Base-by-base conservation (phyloP, 1,140 invertebrate species). In the Pomacea maculata region DNA sequence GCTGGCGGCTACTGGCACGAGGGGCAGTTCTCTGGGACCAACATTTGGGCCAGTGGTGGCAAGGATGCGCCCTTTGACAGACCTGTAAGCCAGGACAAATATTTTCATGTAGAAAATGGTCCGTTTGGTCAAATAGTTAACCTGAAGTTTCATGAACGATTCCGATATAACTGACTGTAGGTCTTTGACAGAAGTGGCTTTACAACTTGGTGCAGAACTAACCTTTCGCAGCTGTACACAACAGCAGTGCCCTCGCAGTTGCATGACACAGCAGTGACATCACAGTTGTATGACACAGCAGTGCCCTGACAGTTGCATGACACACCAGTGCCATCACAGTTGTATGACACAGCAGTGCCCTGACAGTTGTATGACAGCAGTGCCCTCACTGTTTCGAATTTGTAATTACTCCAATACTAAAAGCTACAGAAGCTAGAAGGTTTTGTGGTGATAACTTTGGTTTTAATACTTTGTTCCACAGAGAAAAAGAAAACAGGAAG, bases 21-120 rank as follows among this genome's bases (percentile, higher is more conserved):
- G 54, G 80, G 81, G 19, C 75, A 80, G 54, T 81, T 83, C n/a
- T 14, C 17, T 17, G 84, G 84, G 15, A 45, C 73, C 77, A 83
- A 83, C 72, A 80, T 83, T 29, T 85, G 84, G 84, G 61, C 79
- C 15, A 75, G 21, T 74, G 83, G 83, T 14, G 81, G 79, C 17
- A 80, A 79, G 34, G 83, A 85, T 34, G 84, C 84, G 8, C 84
- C 84, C 17, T 85, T 83, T 61, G 82, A 85, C 74, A 64, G 83
- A 80, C 80, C 77, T 1, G 84, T 85, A 78, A 82, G 82, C 68
- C 34, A 55, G 17, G 45, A 55, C 11, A 25, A 25, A 55, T 52
- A 70, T 25, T 29, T 65, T 17, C 52, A 21, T 52, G 11, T 17
- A 17, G 21, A 52, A n/a, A 12, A 0, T 5, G n/a, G 12, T 11